Base-by-base conservation (phyloP, 1,140 invertebrate genomes). In the Cotesia typhae region DNA sequence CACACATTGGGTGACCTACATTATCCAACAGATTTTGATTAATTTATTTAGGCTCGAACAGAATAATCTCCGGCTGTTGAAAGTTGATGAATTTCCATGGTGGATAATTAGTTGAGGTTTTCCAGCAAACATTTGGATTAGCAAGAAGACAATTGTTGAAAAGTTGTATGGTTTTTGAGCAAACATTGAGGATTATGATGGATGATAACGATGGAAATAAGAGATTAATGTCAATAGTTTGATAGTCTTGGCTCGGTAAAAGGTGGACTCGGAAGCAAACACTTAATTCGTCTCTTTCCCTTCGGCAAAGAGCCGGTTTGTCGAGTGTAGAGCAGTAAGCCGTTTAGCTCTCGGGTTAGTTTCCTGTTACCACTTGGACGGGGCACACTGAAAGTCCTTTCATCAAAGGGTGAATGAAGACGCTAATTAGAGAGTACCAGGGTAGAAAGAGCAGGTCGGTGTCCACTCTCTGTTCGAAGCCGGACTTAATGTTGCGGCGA, bases 381-480 rank as follows among this genome's bases (percentile, higher is more conserved):
- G 63, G 63, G 14, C 47, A 53, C 52, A 41, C 5, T 71, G 63
- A 75, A 73, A 78, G 76, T 70, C 74, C 70, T 69, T 72, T 72
- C 72, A 76, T 78, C 80, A 82, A 81, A 81, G 80, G 76, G 74
- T 73, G 75, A 79, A 77, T 73, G 76, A 81, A 82, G 81, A 82
- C 78, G 75, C 77, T 82, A 82, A 82, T 82, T 82, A 82, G 79
- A 82, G 79, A 76, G 74, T 73, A 73, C 75, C 75, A 80, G 78
- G 74, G 52, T 28, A 28, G 28, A 28, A 28, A 28, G 28, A 28
- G 28, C 28, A 28, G 51, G 70, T 52, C 52, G 61, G 41, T 71
- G 64, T 67, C 51, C 70, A 63, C 65, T 28, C 28, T 28, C 28
- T 66, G 64, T 65, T 64, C 59, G 74, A 77, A 74, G 74, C 60